A percentile compares a stretch with the other conserved stretches of the same genome.
These are phyloP conservation scores for Drosophila biarmipes DNA, from an alignment of 1,140 invertebrate genomes.

Conservation along the genomic window DNA sequence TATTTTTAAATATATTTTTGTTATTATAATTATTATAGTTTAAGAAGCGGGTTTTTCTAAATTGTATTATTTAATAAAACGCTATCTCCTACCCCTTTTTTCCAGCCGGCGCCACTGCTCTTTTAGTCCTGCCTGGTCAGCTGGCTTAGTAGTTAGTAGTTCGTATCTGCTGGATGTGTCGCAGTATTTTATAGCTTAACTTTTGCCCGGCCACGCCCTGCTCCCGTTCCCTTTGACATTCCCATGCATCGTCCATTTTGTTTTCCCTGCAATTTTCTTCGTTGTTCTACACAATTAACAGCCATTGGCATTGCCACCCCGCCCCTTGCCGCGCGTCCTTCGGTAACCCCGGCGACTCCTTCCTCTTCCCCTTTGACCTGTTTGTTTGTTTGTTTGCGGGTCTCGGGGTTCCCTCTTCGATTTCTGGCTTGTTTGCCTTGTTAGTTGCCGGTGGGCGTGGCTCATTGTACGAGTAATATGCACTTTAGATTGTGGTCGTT, in stretches of 20 bases:
- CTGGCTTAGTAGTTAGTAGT: constrained; percentile 32
- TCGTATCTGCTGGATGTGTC: constrained; percentile 58
- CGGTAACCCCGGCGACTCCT: background rate
- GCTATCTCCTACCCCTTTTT: no score
- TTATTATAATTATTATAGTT: no score
- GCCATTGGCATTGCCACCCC: constrained; percentile 55
- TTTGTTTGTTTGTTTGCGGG: constrained; percentile 30
- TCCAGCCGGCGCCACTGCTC: background rate
- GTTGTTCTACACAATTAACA: constrained; percentile 81
- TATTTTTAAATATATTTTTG: no score
- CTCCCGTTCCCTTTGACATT: constrained; percentile 51
- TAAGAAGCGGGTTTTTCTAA: no score
- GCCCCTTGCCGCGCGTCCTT: background rate
- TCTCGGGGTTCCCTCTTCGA: constrained; percentile 17
- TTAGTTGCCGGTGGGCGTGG: constrained; percentile 56
- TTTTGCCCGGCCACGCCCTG: constrained; percentile 47
- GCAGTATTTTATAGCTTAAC: constrained; percentile 68
- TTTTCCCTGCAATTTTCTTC: constrained; percentile 80
- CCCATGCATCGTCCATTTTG: constrained; percentile 70
- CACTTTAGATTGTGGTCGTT: constrained; percentile 49
- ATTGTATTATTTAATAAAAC: no score
- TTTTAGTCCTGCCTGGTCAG: constrained; percentile 22
- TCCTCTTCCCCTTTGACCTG: constrained; percentile 29
- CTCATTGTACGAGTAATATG: constrained; percentile 65
- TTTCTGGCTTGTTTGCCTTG: constrained; percentile 43